Conservation (phyloP, 23 tunicate species). For the Trididemnum nubilum region DNA sequence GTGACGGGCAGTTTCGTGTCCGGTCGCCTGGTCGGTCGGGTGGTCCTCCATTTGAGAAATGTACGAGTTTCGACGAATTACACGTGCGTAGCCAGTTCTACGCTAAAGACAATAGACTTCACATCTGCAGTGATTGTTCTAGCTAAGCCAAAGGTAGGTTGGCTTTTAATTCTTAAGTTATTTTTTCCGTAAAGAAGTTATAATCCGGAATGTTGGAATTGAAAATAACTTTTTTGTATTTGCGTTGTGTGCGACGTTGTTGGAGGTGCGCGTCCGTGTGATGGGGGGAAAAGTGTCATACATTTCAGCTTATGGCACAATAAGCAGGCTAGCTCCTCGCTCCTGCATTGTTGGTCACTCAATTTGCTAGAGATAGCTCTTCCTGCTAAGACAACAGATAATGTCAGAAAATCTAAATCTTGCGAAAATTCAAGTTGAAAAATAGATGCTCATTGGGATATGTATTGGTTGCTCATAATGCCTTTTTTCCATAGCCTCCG, state of each 20-base stretch:
- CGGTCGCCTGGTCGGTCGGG: constrained; percentile 43
- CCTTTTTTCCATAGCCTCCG: constrained; percentile 43
- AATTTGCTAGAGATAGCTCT: too few species aligned
- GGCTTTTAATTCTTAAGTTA: background rate
- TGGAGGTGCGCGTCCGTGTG: background rate
- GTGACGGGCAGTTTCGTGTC: background rate
- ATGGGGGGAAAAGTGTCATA: too few species aligned
- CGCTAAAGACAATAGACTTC: constrained; percentile 37
- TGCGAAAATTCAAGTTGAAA: too few species aligned
- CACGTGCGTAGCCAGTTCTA: constrained; percentile 78
- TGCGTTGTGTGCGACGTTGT: background rate
- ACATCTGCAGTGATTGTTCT: constrained; percentile 63
- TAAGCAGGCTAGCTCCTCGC: too few species aligned
- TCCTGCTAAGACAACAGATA: too few species aligned
- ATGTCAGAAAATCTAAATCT: too few species aligned
- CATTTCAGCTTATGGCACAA: too few species aligned
- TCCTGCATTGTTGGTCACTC: too few species aligned
- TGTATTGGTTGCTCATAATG: too few species aligned
- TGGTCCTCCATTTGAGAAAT: constrained; percentile 38
- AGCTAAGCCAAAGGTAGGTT: constrained; percentile 68
- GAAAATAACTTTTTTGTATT: background rate
- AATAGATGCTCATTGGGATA: too few species aligned
- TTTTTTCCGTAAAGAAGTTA: background rate
- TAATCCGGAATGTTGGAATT: background rate
- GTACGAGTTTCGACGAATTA: constrained; percentile 71